Base-by-base conservation (phyloP, 2,797 vertebrate genomes). In the Uromys caudimaculatus region DNA sequence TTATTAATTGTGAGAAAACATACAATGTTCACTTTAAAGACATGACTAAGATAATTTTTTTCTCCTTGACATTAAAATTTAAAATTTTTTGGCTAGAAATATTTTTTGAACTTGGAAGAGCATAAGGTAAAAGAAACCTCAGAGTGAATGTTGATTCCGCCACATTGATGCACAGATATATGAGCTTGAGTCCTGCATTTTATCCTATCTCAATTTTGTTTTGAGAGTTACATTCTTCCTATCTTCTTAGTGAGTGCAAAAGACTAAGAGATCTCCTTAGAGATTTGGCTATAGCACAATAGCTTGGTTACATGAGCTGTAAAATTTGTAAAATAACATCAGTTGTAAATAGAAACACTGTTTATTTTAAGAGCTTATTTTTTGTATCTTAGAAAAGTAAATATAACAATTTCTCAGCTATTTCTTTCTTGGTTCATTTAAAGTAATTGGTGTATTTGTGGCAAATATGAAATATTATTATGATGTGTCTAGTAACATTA, bases 221-320 rank as follows among this genome's bases (percentile, higher is more conserved):
- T 95, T 95, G 60, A 91, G 38, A 73, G 91, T 96, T 95, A 88
- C 83, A 64, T 86, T 93, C 41, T 95, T 95, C 24, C 52, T n/a
- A 78, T 91, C 71, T 93, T 90, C 76, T 91, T 47, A 79, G 27
- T 77, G 73, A 21, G 50, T 87, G 21, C 56, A 94, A 78, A 94
- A 79, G n/a, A 94, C 86, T 95, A 82, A 86, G 95, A 89, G 62
- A 69, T 9, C 29, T 89, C 84, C 38, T 77, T 24, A 50, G 38
- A 97, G 69, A 86, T 79, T 90, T 93, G 92, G 67, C 50, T 84
- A 73, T 3, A 75, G 32, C 79, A 69, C 47, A 94, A 88, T 75
- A 32, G 54, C 47, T 83, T 62, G 91, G 14, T 47, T 90, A 75
- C 73, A 93, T 94, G 76, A 93, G 56, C 38, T 77, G 35, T 24